Percentiles rank a stretch among this genome's conserved stretches.
Evolutionary conservation across 2,797 vertebrate species (phyloP).

Genomic region (Esox lucius): DNA sequence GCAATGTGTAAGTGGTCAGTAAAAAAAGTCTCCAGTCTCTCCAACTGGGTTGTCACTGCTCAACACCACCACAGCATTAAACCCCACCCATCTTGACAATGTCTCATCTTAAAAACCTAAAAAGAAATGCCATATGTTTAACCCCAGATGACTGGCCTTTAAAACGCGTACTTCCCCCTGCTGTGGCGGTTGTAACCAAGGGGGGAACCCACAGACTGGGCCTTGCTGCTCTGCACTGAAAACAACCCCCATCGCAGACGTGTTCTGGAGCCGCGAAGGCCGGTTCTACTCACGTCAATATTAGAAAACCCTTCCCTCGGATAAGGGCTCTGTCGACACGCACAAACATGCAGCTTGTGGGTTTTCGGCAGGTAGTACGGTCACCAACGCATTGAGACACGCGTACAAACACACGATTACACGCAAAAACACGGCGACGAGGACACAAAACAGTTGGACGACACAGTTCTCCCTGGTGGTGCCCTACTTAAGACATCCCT

Average conservation of each 20-base stretch:
- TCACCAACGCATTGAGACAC: not conserved
- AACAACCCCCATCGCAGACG: not conserved
- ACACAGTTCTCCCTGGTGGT: not conserved
- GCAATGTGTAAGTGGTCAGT: not conserved
- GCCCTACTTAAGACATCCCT: not conserved
- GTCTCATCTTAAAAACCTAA: too few species aligned
- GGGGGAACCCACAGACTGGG: too few species aligned
- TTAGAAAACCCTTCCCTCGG: not conserved
- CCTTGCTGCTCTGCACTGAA: not conserved
- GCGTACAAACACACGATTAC: not conserved
- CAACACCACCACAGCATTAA: too few species aligned
- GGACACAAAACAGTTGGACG: not conserved
- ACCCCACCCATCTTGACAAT: too few species aligned
- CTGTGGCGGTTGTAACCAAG: too few species aligned
- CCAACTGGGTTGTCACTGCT: not conserved
- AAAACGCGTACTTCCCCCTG: too few species aligned
- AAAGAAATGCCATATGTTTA: too few species aligned
- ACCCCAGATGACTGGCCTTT: too few species aligned
- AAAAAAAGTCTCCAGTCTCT: conserved; percentile 5
- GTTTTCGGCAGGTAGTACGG: not conserved
- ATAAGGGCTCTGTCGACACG: conserved; percentile 6
- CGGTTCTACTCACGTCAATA: conserved; percentile 37
- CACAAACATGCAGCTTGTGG: not conserved
- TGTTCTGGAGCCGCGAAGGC: conserved; percentile 21
- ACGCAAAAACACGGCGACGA: not conserved